A percentile compares a stretch with the other conserved stretches of the same genome.
phyloP scores from a whole-genome alignment of 2,888 invertebrate genomes.

The Agriopis leucophaearia region DNA sequence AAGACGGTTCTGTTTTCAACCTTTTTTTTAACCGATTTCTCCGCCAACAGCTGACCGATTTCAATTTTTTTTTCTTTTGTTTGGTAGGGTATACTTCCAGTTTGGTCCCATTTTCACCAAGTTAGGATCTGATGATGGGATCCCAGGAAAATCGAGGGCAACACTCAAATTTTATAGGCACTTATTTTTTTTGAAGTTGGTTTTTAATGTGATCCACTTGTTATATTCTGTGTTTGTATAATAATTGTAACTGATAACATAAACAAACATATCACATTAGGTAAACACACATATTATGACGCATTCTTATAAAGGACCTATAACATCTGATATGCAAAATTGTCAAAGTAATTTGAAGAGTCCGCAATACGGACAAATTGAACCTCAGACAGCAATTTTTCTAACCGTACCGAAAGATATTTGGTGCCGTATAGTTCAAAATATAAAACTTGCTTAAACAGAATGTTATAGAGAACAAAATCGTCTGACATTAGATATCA shows the following conservation, averaged over 20 bases:
- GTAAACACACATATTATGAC: conserved; percentile 13
- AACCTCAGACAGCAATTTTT: conserved; percentile 49
- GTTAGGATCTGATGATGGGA: too few relatives aligned
- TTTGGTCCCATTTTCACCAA: too few relatives aligned
- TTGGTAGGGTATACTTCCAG: too few relatives aligned
- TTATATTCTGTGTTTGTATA: too few relatives aligned
- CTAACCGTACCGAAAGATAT: conserved; percentile 26
- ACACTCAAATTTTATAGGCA: too few relatives aligned
- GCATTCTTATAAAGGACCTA: conserved; percentile 18
- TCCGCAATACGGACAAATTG: conserved; percentile 60
- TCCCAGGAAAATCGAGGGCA: too few relatives aligned
- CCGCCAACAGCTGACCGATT: too few relatives aligned
- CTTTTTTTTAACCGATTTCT: too few relatives aligned
- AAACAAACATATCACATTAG: not conserved
- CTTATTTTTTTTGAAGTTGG: too few relatives aligned
- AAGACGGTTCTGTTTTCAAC: too few relatives aligned
- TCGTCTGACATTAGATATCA: conserved; percentile 14
- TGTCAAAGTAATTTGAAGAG: conserved; percentile 54
- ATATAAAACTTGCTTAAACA: conserved; percentile 15
- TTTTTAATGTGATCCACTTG: too few relatives aligned
- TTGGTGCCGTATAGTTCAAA: conserved; percentile 6
- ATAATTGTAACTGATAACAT: not conserved
- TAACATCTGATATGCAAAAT: conserved; percentile 49
- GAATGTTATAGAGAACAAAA: conserved; percentile 24
- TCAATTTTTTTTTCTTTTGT: too few relatives aligned